These are phyloP conservation scores for Dromius quadrimaculatus DNA, from an alignment of 2,888 invertebrate genomes.

Conservation along the genomic window DNA sequence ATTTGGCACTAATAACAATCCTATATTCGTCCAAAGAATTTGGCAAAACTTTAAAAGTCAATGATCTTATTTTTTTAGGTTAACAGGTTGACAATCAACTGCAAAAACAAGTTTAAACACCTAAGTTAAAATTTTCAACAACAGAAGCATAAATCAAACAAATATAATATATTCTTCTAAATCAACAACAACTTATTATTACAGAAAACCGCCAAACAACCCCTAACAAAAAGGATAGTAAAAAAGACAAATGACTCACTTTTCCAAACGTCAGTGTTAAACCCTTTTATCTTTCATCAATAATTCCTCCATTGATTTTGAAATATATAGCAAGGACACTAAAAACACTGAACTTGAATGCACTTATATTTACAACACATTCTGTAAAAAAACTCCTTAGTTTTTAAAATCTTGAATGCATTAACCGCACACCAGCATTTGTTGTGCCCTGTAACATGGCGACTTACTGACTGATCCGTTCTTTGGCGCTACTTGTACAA, in stretches of 20 bases:
- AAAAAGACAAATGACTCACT: slow-evolving; percentile 46
- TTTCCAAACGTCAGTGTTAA: slow-evolving; percentile 44
- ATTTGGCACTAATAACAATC: not conserved
- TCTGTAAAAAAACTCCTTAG: slow-evolving; percentile 46
- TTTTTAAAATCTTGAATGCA: slow-evolving; percentile 41
- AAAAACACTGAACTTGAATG: slow-evolving; percentile 43
- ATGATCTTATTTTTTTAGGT: slow-evolving; percentile 49
- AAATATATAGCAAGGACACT: slow-evolving; percentile 34
- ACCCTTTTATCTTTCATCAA: slow-evolving; percentile 34
- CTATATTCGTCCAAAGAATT: slow-evolving; percentile 32
- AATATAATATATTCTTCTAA: not conserved
- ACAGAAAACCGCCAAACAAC: slow-evolving; percentile 39
- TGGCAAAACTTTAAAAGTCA: slow-evolving; percentile 45
- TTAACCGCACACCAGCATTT: slow-evolving; percentile 48
- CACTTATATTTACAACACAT: slow-evolving; percentile 50
- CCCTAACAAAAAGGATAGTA: slow-evolving; percentile 46
- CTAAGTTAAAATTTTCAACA: slow-evolving; percentile 28
- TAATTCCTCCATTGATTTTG: slow-evolving; percentile 39
- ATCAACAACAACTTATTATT: not conserved
- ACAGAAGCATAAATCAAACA: not conserved
- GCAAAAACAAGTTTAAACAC: slow-evolving; percentile 39
- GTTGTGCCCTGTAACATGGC: slow-evolving; percentile 48
- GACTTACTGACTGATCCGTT: slow-evolving; percentile 43
- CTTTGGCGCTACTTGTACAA: too few species aligned
- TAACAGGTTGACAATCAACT: slow-evolving; percentile 47